Evolutionary conservation across 1,140 invertebrate genomes (phyloP), one percentile per base, ranked within the genome.

Genomic region (Pollicipes pollicipes): DNA sequence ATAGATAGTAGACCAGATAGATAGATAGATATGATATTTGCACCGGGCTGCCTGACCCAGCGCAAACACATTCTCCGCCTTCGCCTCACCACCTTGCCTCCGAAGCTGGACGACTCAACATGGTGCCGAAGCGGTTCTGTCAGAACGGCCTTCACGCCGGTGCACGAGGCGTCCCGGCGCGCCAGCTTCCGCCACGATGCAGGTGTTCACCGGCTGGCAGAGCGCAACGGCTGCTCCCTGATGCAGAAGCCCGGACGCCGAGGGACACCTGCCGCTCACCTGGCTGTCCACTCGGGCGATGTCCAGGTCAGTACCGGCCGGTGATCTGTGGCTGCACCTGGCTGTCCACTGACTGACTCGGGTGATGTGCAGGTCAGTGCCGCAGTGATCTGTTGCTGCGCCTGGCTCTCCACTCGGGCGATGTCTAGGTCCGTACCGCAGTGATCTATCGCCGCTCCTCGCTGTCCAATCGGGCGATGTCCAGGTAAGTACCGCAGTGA

Each of bases 61-160:
- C n/a, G n/a, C 32, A 35, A 4, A 6, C 32, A 16, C 32, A 16
- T 6, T 35, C 32, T 35, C 16, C 4, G 16, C 32, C 4, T 4
- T 35, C 4, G 32, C 32, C 4, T 6, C 32, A 35, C 4, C 4
- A 35, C 32, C 4, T 35, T 35, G 4, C 21, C 24, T 58, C 32
- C 32, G 32, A 4, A 66, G 64, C 64, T 66, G n/a, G 28, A 29
- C 10, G 64, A 66, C 24, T 66, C 17, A 4, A 17, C 10, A 27
- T 66, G 64, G 71, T 72, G 68, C 86, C 86, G 30, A 84, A 86
- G 75, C 83, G 83, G 72, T 84, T 86, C 1, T 91, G 90, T 81
- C 87, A 90, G 78, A 89, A 90, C 81, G 91, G 91, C 21, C n/a
- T 92, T 89, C 78, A 92, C 90, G 79, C 89, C 91, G 3, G 92